Evolutionary conservation across 2,797 vertebrate species (phyloP), one percentile per base, ranked within the genome.

Genomic region (Sebastes taczanowskii): DNA sequence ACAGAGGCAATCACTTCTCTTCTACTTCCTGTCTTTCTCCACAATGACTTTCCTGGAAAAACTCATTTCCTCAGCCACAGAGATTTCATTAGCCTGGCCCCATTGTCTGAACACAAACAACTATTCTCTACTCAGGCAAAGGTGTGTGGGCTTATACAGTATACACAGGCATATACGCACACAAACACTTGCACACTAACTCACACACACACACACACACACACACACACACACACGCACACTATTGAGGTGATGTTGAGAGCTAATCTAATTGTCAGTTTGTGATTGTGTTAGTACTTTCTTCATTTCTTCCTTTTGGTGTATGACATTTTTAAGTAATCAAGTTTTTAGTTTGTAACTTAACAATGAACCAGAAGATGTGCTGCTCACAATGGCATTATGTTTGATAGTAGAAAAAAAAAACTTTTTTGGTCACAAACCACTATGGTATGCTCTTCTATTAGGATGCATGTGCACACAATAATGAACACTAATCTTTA

Each of bases 21-120:
- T 92, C 89, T 84, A 86, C 90, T 93, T 92, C 88, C 92, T 91
- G 89, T 91, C 89, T 91, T 82, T 83, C 85, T 84, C 82, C 80
- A 91, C 92, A 91, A 92, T 92, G 84, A 89, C 79, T 88, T 90
- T 91, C 85, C 86, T 90, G 82, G 89, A 90, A 91, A 91, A 93
- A 85, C 88, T 92, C n/a, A 92, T 94, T 93, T 94, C 89, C 92
- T 90, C 82, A 82, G 84, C 87, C 85, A 64, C 74, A 68, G 83
- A 92, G 86, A 93, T 93, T 93, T 91, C 86, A 94, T 94, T 94
- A 92, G 91, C 65, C 71, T 52, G 71, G 82, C 63, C 83, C 85
- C 83, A 91, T 93, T 93, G 91, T 93, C 88, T 91, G 90, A 93
- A 83, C 86, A 87, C 77, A 88, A 92, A 87, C 78, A 88, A 86